These are phyloP conservation scores for Dryadula phaetusa DNA, from an alignment of 2,888 invertebrate genomes.

Conservation along the genomic window DNA sequence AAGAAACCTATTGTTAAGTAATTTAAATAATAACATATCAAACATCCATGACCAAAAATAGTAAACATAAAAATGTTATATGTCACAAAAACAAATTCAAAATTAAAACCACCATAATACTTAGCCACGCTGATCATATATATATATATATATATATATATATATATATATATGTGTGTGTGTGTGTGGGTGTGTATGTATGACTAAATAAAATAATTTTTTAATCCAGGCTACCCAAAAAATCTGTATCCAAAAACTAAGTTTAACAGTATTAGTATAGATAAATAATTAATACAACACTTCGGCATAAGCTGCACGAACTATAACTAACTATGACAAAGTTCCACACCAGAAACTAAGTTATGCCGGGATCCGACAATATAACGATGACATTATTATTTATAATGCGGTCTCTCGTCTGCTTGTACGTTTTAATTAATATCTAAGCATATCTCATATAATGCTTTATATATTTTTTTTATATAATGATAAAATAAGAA, in stretches of 20 bases:
- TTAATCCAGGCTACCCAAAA: background rate
- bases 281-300: constrained; percentile 48
- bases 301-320: constrained; percentile 41
- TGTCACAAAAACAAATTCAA: too few relatives aligned
- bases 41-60: too few relatives aligned
- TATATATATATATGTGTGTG: too few relatives aligned
- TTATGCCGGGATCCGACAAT: constrained; percentile 42
- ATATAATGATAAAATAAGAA: too few relatives aligned
- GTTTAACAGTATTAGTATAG: constrained; percentile 45
- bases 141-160: too few relatives aligned
- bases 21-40: too few relatives aligned
- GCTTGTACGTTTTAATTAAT: constrained; percentile 40
- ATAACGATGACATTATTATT: constrained; percentile 45
- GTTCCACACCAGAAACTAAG: constrained; percentile 41
- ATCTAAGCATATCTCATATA: constrained; percentile 8
- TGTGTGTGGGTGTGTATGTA: too few relatives aligned
- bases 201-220: too few relatives aligned
- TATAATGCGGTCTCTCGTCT: constrained; percentile 42
- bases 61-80: too few relatives aligned
- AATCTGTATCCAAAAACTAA: constrained; percentile 31
- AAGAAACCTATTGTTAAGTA: too few relatives aligned
- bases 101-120: too few relatives aligned
- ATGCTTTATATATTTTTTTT: background rate
- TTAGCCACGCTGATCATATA: too few relatives aligned
- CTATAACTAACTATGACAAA: constrained; percentile 46